Conservation (phyloP, 2,113 vertebrate genomes). For the Camelus bactrianus region DNA sequence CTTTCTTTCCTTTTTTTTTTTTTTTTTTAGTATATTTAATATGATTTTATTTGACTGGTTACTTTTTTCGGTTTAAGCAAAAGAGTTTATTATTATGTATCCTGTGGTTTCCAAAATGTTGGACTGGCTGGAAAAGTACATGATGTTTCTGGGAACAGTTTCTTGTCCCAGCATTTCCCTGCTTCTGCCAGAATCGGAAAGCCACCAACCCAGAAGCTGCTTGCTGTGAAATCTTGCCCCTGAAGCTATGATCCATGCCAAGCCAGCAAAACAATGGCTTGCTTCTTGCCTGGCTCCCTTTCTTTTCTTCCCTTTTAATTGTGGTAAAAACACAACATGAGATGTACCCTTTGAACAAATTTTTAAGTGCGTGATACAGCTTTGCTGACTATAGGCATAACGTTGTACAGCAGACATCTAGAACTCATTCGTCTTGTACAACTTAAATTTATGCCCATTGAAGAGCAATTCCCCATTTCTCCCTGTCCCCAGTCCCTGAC, state of each 20-base stretch:
- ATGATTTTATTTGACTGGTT: not conserved
- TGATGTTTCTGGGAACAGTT: not conserved
- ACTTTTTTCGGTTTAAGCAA: not conserved
- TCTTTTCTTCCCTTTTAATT: not conserved
- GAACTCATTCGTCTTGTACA: not conserved
- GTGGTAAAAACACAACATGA: not conserved
- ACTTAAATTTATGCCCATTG: not conserved
- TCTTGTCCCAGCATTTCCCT: not conserved
- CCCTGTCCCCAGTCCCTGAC: not conserved
- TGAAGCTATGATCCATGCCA: not conserved
- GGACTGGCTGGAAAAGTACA: not conserved
- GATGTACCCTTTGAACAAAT: not conserved
- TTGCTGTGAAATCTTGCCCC: not conserved
- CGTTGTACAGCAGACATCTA: not conserved
- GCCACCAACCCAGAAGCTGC: not conserved
- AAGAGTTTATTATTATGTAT: not conserved
- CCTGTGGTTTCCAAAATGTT: not conserved
- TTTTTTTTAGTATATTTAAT: not conserved
- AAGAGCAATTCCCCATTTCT: not conserved
- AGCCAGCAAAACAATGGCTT: not conserved
- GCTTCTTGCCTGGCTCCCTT: not conserved
- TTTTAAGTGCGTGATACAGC: not conserved
- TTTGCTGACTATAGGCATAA: not conserved
- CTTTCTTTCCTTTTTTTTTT: not conserved
- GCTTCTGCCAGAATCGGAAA: not conserved